Base-by-base conservation (phyloP, 2,113 vertebrate genomes). In the Paratilapia polleni region DNA sequence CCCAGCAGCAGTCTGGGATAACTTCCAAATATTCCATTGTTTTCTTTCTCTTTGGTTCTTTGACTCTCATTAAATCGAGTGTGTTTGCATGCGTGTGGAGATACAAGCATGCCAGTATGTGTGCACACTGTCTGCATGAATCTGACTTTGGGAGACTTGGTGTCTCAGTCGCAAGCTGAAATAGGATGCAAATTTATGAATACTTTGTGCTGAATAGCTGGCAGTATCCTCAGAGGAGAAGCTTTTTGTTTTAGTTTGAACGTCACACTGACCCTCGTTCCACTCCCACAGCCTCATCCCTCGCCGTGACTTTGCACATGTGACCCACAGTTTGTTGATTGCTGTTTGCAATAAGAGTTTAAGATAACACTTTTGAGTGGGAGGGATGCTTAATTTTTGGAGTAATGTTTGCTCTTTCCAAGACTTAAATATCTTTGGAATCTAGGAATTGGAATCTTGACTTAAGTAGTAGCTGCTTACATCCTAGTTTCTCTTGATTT, bases 121-220 rank as follows among this genome's bases (percentile, higher is more conserved):
- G 28, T 47, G 61, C 83, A 82, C 76, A 47, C 64, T 19, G 22
- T 11, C 75, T 59, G 81, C 62, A 47, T 85, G 77, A 81, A 54
- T 87, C 31, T 24, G 3, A 26, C 24, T 41, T 31, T 36, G 31
- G 61, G 22, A 85, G 88, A 26, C 83, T 87, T 19, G 0, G 63
- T 82, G 83, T 90, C 80, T 83, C 87, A 56, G 80, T 81, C 88
- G 11, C 60, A 62, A 77, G 82, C 83, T 34, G 66, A 77, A 88
- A 92, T 92, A 47, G 75, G 82, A 94, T 95, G 91, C 87, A 93
- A 88, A 95, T 94, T 87, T 92, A 93, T 93, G 94, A 93, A 94
- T 92, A 83, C 66, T 92, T 91, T 82, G 81, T 38, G 61, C 68
- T 82, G 57, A 90, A 83, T 80, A 79, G 78, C 80, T 92, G 87